phyloP scores from a whole-genome alignment of 2,797 vertebrate species.

The Takifugu rubripes region DNA sequence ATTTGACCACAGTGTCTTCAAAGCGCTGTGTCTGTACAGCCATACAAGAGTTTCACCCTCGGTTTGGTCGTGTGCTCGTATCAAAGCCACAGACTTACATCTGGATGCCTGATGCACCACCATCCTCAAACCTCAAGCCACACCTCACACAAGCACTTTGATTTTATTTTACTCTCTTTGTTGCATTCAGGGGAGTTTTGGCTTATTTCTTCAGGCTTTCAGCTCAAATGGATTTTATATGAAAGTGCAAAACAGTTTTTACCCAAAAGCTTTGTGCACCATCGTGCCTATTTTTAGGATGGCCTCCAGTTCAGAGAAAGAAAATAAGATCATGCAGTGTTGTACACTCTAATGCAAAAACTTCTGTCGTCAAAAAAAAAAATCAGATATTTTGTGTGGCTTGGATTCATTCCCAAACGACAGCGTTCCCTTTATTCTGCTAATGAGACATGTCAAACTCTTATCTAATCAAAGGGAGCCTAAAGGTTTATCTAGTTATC shows the following conservation, averaged over 20 bases:
- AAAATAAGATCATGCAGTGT: slow-evolving; percentile 47
- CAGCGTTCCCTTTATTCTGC: slow-evolving; percentile 17
- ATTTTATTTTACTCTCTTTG: slow-evolving; percentile 7
- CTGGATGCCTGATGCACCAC: slow-evolving; percentile 34
- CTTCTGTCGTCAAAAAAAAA: slow-evolving; percentile 3
- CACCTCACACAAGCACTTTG: slow-evolving; percentile 14
- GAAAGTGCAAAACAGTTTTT: slow-evolving; percentile 10
- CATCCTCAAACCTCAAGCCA: slow-evolving; percentile 1
- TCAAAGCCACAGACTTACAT: slow-evolving; percentile 11
- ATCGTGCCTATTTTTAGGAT: slow-evolving; percentile 39
- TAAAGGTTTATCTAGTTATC: slow-evolving; percentile 64
- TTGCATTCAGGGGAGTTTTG: slow-evolving; percentile 26
- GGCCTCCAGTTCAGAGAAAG: slow-evolving; percentile 43
- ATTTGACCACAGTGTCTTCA: neutral
- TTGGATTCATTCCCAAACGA: slow-evolving; percentile 51
- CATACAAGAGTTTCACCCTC: slow-evolving; percentile 37
- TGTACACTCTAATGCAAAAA: slow-evolving; percentile 57
- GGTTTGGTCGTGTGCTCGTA: slow-evolving; percentile 27
- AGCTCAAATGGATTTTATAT: neutral
- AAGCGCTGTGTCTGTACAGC: slow-evolving; percentile 31
- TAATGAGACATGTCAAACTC: slow-evolving; percentile 64
- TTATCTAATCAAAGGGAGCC: slow-evolving; percentile 71
- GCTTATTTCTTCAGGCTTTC: neutral
- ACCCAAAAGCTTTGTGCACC: slow-evolving; percentile 22
- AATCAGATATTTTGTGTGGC: slow-evolving; percentile 35